Evolutionary conservation across 1,140 invertebrate genomes (phyloP), one percentile per base, ranked within the genome.

Genomic region (Pachyrhynchus sulphureomaculatus): DNA sequence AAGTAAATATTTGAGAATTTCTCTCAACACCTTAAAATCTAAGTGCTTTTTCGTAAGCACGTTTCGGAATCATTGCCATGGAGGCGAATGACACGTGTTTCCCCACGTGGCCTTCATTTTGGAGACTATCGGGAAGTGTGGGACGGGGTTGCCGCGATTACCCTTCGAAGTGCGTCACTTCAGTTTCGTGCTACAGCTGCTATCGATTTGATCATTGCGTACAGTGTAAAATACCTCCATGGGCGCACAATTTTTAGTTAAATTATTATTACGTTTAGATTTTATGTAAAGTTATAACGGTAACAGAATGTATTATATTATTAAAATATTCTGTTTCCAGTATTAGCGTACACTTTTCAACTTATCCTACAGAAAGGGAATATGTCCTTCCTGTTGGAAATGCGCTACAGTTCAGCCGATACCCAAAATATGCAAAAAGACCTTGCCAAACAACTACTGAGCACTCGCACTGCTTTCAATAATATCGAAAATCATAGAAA

Each of bases 91-190:
- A 23, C 53, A 55, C 53, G 53, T 55, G 53, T 36, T 26, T 10
- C 33, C 12, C 23, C 53, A 55, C 53, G 53, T 55, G 53, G 34
- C 51, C 51, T 53, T 55, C 15, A 24, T 29, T 49, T 49, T 15
- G 47, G 47, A 8, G 24, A 23, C 18, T 29, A 29, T 10, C 6
- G 26, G 26, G n/a, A n/a, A n/a, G 26, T 29, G 26, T 10, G 26
- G 26, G 26, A 9, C 26, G 32, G 21, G 47, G 18, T 13, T 4
- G n/a, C 9, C 15, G 24, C 18, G 12, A 20, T 20, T 26, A 24
- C 47, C 47, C 47, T 34, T 49, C 47, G 24, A 17, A 32, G 47
- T 49, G 47, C 47, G 47, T 49, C 47, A 49, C 32, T 29, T 45
- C 47, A 49, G 47, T 23, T 49, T 15, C n/a, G 41, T 44, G 41